Conservation (phyloP, 2,888 invertebrate genomes). For the Ligdia adustata region DNA sequence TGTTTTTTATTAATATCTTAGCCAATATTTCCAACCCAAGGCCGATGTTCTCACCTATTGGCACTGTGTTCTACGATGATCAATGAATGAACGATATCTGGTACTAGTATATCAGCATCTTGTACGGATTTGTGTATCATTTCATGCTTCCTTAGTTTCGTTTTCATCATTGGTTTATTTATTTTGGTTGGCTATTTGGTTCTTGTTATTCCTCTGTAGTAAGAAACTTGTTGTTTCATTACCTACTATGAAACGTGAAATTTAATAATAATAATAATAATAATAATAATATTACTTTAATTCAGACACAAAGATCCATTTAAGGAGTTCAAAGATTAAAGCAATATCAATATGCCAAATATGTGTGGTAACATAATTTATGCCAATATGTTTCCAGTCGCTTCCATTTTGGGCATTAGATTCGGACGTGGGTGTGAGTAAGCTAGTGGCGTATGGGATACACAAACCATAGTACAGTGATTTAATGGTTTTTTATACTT, state of each 20-base stretch:
- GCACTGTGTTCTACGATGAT: not conserved
- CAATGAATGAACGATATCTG: slow-evolving; percentile 3
- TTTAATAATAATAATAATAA: too few relatives aligned
- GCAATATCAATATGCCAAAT: not conserved
- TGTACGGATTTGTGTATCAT: not conserved
- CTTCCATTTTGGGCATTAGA: not conserved
- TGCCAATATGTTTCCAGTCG: not conserved
- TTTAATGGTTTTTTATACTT: too few relatives aligned
- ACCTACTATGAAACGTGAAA: too few relatives aligned
- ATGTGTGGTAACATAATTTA: not conserved
- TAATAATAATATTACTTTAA: too few relatives aligned
- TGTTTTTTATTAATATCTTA: too few relatives aligned
- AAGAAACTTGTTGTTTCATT: too few relatives aligned
- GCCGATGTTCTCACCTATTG: not conserved
- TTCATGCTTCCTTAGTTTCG: not conserved
- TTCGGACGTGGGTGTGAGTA: not conserved
- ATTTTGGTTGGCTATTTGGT: too few relatives aligned
- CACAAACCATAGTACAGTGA: not conserved
- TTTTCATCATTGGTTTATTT: not conserved
- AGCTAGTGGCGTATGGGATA: slow-evolving; percentile 5
- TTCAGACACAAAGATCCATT: too few relatives aligned
- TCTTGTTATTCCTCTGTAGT: too few relatives aligned
- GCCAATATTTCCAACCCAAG: not conserved
- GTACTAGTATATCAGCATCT: not conserved
- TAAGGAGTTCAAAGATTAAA: not conserved